Percentiles rank a stretch among this genome's conserved stretches.
phyloP scores from a whole-genome alignment of 2,888 invertebrate genomes.

The Troglohyphantes excavatus region DNA sequence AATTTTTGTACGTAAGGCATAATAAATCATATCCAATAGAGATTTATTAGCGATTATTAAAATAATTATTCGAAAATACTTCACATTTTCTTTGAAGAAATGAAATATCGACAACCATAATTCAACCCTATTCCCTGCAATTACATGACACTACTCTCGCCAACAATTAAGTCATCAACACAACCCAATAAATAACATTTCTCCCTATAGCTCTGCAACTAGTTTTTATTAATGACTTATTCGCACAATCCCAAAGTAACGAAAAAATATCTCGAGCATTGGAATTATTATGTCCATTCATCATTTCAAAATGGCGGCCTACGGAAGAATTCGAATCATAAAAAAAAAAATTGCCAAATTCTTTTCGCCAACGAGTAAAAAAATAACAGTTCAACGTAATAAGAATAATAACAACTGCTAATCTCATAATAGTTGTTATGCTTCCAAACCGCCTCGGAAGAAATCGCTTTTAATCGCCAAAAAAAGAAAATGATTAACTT shows the following conservation, averaged over 20 bases:
- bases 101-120: too few species aligned
- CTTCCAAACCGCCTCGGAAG: slow-evolving; percentile 2
- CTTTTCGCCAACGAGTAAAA: not conserved
- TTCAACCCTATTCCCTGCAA: too few species aligned
- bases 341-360: not conserved
- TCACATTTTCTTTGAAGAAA: too few species aligned
- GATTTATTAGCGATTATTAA: too few species aligned
- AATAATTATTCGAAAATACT: too few species aligned
- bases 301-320: not conserved
- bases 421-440: slow-evolving; percentile 66
- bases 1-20: too few species aligned
- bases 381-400: not conserved
- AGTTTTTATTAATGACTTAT: not conserved
- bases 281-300: not conserved
- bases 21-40: too few species aligned
- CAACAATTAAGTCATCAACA: not conserved
- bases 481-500: slow-evolving; percentile 70
- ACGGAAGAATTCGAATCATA: not conserved
- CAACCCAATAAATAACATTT: not conserved
- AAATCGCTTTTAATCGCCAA: slow-evolving; percentile 37
- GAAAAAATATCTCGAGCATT: not conserved
- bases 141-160: not conserved
- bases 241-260: not conserved
- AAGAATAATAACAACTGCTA: slow-evolving; percentile 58
- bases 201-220: not conserved